These are phyloP conservation scores for Andrena bicolor DNA, from an alignment of 2,888 invertebrate species.

Conservation along the genomic window DNA sequence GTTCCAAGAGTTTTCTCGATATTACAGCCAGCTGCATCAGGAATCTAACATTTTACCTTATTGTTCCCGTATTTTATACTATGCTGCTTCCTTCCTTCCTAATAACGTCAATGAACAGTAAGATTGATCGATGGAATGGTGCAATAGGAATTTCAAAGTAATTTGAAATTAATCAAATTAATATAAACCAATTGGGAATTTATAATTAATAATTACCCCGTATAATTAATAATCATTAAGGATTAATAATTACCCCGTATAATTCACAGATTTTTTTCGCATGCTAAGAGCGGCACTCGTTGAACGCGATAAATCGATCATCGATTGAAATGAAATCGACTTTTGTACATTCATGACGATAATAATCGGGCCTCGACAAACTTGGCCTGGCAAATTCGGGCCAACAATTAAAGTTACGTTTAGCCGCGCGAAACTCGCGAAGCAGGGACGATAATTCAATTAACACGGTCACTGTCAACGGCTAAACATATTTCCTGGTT, in stretches of 20 bases:
- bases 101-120: background rate
- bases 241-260: background rate
- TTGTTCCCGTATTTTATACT: no score
- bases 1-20: no score
- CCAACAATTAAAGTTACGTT: constrained; percentile 17
- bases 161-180: background rate
- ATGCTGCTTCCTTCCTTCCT: no score
- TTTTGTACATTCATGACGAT: constrained; percentile 11
- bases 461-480: constrained; percentile 24
- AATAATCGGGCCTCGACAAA: background rate
- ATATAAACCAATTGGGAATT: no score
- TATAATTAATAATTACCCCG: no score
- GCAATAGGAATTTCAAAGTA: background rate
- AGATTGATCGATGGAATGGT: background rate
- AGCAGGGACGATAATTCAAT: constrained; percentile 30
- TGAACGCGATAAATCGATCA: background rate
- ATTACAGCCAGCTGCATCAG: no score
- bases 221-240: no score
- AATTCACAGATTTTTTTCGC: background rate
- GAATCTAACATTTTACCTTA: no score
- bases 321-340: background rate
- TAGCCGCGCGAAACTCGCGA: background rate
- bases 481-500: constrained; percentile 38
- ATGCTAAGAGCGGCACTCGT: background rate
- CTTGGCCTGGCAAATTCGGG: background rate